Percentiles rank a stretch among this genome's conserved stretches.
phyloP scores from a whole-genome alignment of 1,140 invertebrate species.

The Caenorhabditis latens region DNA sequence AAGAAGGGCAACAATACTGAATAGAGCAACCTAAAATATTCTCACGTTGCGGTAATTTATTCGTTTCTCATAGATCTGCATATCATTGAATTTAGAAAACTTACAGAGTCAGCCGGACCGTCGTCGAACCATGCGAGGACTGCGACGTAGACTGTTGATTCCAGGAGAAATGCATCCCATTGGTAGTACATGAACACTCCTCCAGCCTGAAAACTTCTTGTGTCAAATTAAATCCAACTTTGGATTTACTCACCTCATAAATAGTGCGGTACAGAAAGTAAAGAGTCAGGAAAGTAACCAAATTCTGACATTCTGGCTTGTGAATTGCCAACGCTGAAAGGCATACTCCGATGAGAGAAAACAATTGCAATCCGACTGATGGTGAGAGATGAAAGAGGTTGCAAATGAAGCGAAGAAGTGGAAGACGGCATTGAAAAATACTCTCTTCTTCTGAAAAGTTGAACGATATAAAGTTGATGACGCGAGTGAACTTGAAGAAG shows the following conservation, averaged over 20 bases:
- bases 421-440: slow-evolving; percentile 20
- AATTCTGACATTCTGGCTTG: background rate
- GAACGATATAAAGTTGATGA: slow-evolving; percentile 8
- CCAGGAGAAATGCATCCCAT: slow-evolving; percentile 85
- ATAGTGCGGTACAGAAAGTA: slow-evolving; percentile 16
- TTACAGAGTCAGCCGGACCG: slow-evolving; percentile 74
- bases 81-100: background rate
- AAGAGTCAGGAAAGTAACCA: background rate
- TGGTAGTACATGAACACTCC: slow-evolving; percentile 33
- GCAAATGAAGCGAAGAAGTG: slow-evolving; percentile 7
- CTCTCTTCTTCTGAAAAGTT: slow-evolving; percentile 23
- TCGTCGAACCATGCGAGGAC: slow-evolving; percentile 82
- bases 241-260: slow-evolving; percentile 29
- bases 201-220: slow-evolving; percentile 1
- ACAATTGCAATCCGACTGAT: background rate
- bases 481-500: background rate
- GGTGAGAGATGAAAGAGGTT: background rate
- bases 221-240: background rate
- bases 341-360: background rate
- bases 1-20: slow-evolving; percentile 85
- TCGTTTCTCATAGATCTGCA: background rate
- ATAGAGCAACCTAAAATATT: slow-evolving; percentile 80
- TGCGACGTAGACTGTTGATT: slow-evolving; percentile 85
- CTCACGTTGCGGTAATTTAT: background rate
- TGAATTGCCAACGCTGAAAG: background rate